Conservation (phyloP, 2,888 invertebrate genomes). For the Maniola hyperantus region DNA sequence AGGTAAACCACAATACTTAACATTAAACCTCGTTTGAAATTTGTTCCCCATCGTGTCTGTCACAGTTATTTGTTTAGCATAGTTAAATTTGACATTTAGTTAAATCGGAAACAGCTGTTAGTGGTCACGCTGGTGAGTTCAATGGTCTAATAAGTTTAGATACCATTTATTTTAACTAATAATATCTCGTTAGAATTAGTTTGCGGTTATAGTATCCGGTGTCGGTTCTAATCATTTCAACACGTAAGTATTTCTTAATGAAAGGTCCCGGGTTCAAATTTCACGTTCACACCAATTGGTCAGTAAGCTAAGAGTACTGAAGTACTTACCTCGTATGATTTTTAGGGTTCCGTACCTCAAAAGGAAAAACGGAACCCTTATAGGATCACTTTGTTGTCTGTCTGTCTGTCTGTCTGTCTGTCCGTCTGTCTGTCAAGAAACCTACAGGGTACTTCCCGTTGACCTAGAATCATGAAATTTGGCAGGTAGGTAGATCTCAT, state of each 20-base stretch:
- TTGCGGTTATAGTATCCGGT: slow-evolving; percentile 23
- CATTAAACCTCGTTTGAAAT: neutral
- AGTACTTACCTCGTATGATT: too few species aligned
- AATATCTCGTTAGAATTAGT: slow-evolving; percentile 26
- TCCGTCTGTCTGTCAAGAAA: too few species aligned
- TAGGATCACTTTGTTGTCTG: too few species aligned
- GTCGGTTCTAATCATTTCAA: neutral
- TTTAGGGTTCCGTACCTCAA: too few species aligned
- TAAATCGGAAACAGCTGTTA: slow-evolving; percentile 36
- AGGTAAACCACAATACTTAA: slow-evolving; percentile 7
- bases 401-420: too few species aligned
- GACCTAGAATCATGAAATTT: too few species aligned
- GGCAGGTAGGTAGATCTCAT: too few species aligned
- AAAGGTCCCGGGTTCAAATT: neutral
- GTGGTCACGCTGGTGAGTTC: slow-evolving; percentile 34
- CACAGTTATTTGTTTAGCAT: slow-evolving; percentile 12
- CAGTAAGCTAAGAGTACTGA: too few species aligned
- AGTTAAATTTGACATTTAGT: slow-evolving; percentile 39
- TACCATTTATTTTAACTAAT: slow-evolving; percentile 24
- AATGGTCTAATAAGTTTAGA: slow-evolving; percentile 33
- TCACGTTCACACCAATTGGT: neutral
- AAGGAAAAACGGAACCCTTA: too few species aligned
- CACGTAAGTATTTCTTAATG: neutral
- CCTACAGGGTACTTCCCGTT: too few species aligned
- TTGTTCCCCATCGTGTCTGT: neutral